Percentiles rank a stretch among this genome's conserved stretches.
These are phyloP conservation scores for Entomobrya multifasciata DNA, from an alignment of 2,888 invertebrate species.

Conservation along the genomic window DNA sequence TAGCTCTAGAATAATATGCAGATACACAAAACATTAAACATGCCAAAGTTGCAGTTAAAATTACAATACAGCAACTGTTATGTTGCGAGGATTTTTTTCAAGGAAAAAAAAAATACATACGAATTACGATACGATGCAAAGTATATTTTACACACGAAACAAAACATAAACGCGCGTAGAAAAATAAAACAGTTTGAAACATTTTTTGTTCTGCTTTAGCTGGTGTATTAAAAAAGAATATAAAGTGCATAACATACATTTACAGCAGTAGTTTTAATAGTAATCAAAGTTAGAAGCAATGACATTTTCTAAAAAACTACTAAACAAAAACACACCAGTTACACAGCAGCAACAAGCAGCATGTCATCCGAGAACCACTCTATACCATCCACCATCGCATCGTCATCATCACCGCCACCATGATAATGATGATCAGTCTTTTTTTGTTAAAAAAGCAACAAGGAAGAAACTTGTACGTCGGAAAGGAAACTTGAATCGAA, in stretches of 20 bases:
- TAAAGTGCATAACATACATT: no score
- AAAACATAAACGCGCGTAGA: conserved; percentile 22
- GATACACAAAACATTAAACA: no score
- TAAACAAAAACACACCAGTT: conserved; percentile 17
- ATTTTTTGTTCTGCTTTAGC: conserved; percentile 9
- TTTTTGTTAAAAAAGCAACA: not conserved
- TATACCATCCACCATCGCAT: conserved; percentile 20
- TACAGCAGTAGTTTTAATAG: no score
- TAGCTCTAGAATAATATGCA: no score
- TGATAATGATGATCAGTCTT: no score
- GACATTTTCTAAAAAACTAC: conserved; percentile 25
- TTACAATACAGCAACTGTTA: no score
- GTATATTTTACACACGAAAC: conserved; percentile 37
- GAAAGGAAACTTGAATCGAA: conserved; percentile 31
- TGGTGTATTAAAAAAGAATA: not conserved
- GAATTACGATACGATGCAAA: not conserved
- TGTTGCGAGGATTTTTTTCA: no score
- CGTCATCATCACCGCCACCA: not conserved
- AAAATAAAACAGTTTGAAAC: conserved; percentile 32
- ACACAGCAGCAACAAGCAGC: conserved; percentile 29
- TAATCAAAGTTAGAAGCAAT: conserved; percentile 39
- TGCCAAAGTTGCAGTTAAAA: no score
- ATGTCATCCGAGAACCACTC: conserved; percentile 28
- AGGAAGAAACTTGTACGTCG: conserved; percentile 30
- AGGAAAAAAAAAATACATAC: conserved; percentile 1